phyloP scores from a whole-genome alignment of 1,140 invertebrate species.

The Eriosoma lanigerum region DNA sequence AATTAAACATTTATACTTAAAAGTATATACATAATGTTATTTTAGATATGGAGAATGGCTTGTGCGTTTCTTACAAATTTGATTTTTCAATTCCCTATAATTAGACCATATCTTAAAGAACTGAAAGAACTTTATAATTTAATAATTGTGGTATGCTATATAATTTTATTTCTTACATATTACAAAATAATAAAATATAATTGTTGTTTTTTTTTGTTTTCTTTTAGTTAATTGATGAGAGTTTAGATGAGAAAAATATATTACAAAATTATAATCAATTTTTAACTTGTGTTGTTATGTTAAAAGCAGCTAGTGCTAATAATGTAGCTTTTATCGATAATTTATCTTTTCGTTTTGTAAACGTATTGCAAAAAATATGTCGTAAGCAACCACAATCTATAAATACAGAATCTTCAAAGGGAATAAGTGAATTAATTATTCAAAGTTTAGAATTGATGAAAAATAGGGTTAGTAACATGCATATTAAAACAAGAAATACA shows the following conservation, averaged over 20 bases:
- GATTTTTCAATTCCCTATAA: constrained; percentile 34
- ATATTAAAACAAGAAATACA: constrained; percentile 89
- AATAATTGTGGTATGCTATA: constrained; percentile 44
- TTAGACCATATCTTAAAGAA: constrained; percentile 34
- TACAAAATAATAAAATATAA: background rate
- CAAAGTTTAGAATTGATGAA: constrained; percentile 89
- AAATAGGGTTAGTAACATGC: constrained; percentile 90
- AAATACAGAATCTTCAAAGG: constrained; percentile 54
- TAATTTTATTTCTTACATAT: background rate
- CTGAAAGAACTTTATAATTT: constrained; percentile 42
- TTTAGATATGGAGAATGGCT: constrained; percentile 50
- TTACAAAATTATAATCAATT: constrained; percentile 46
- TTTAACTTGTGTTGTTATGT: constrained; percentile 66
- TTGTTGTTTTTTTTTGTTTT: constrained; percentile 14
- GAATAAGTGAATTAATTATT: constrained; percentile 76
- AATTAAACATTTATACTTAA: background rate
- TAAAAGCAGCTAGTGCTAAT: constrained; percentile 90
- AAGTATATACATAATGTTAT: background rate
- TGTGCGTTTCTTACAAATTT: constrained; percentile 43
- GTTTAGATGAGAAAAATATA: constrained; percentile 82
- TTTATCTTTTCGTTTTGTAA: constrained; percentile 87
- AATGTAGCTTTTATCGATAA: constrained; percentile 91
- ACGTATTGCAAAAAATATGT: constrained; percentile 84
- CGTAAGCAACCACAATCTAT: constrained; percentile 74
- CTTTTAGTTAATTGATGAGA: constrained; percentile 76